A percentile compares a stretch with the other conserved stretches of the same genome.
phyloP scores from a whole-genome alignment of 2,113 vertebrate species.

The Cyphomyrus discorhynchus region DNA sequence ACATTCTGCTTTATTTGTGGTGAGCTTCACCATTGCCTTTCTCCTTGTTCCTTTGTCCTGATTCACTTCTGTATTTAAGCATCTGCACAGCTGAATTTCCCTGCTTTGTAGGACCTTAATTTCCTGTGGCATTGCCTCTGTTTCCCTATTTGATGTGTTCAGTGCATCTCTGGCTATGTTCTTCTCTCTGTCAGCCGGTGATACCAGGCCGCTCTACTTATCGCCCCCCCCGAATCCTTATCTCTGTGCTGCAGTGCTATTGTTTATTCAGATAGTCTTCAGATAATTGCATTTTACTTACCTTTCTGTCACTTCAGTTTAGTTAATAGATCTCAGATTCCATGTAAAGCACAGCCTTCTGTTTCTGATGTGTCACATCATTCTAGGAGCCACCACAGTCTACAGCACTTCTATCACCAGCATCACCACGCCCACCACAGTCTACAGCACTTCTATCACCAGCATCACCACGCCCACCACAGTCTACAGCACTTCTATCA shows the following conservation, averaged over 20 bases:
- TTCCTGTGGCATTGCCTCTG: neutral
- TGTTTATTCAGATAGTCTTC: conserved; percentile 4
- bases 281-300: neutral
- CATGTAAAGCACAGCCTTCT: neutral
- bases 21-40: neutral
- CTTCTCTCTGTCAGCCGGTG: neutral
- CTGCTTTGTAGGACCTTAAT: neutral
- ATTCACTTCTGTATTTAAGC: neutral
- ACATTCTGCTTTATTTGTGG: neutral
- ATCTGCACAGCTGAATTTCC: neutral
- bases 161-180: neutral
- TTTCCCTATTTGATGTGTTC: neutral
- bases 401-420: neutral
- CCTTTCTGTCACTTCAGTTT: neutral
- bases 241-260: neutral
- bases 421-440: neutral
- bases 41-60: neutral
- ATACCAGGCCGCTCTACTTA: neutral
- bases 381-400: neutral
- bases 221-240: neutral
- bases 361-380: neutral
- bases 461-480: too few species aligned
- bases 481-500: too few species aligned
- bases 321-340: neutral
- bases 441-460: too few species aligned